These are phyloP conservation scores for Elmis aenea DNA, from an alignment of 2,888 invertebrate species.

Conservation along the genomic window DNA sequence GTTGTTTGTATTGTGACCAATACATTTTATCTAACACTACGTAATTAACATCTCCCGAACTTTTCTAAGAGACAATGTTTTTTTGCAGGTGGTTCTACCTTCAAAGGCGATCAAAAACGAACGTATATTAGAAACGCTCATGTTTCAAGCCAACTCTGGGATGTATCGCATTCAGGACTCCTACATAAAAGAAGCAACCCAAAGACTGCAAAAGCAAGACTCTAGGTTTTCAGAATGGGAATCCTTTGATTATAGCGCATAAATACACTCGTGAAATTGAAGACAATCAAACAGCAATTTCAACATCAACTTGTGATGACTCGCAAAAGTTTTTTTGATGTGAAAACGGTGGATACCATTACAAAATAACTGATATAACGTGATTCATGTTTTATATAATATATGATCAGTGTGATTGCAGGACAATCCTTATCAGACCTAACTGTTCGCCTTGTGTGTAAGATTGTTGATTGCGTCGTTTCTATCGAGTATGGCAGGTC, in stretches of 20 bases:
- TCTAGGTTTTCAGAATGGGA: conserved; percentile 79
- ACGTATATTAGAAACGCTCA: conserved; percentile 83
- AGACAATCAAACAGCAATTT: conserved; percentile 34
- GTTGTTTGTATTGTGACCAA: too few relatives aligned
- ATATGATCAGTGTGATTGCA: conserved; percentile 31
- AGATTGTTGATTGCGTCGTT: conserved; percentile 17
- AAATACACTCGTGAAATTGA: conserved; percentile 29
- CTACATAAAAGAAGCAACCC: conserved; percentile 81
- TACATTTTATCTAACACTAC: too few relatives aligned
- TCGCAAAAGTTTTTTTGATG: conserved; percentile 19
- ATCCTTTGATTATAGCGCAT: conserved; percentile 64
- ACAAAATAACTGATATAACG: conserved; percentile 34
- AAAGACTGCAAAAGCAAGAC: conserved; percentile 82
- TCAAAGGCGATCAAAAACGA: conserved; percentile 92
- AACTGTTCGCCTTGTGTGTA: conserved; percentile 35
- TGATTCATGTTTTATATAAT: conserved; percentile 31
- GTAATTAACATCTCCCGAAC: too few relatives aligned
- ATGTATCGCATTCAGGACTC: conserved; percentile 89
- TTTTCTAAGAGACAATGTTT: too few relatives aligned
- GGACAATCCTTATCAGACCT: conserved; percentile 35
- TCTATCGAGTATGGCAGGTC: conserved; percentile 17
- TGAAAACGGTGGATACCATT: conserved; percentile 18
- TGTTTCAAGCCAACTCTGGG: conserved; percentile 90
- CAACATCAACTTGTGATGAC: conserved; percentile 22
- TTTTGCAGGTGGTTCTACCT: conserved; percentile 72